Evolutionary conservation across 2,888 invertebrate genomes (phyloP), one percentile per base, ranked within the genome.

Genomic region (Ephialtes manifestator): DNA sequence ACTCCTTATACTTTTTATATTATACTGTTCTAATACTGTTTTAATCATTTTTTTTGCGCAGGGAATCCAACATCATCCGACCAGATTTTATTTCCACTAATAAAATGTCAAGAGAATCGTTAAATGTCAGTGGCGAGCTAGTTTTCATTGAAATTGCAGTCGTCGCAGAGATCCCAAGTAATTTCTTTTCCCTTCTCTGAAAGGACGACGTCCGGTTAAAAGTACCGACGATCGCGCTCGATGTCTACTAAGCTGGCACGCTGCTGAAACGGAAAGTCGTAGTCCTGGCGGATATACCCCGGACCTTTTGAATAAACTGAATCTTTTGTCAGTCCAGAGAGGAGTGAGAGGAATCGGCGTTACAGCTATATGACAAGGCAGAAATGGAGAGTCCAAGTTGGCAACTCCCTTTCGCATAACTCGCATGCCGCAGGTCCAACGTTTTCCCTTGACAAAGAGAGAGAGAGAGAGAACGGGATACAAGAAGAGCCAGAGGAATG

Each of bases 391-490:
- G 43, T 35, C 75, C 67, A 75, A 75, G 79, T 79, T 76, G 85
- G 79, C 83, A 72, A 83, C 76, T 55, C 35, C 76, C 51, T 63
- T 63, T 68, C 74, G 67, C 68, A 81, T 74, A 74, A 78, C 77
- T 77, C 53, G 48, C 65, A 31, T 58, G 39, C 43, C 55, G 55
- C 43, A 46, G 71, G 46, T 74, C 35, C 77, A 68, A 75, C 79
- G 83, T 85, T 86, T 87, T 65, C 68, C 51, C 70, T 55, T 28
- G 78, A 83, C 78, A 81, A 81, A 76, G 79, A 80, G 67, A 70
- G n/a, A n/a, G n/a, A 24, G n/a, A 63, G n/a, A 60, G 48, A 58
- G 67, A 58, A 65, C 58, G 72, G 58, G 35, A 35, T 10, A 48
- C 39, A 55, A 70, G 55, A 28, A 78, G 81, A 68, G 68, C 51